These are phyloP conservation scores for Dascyllus trimaculatus DNA, from an alignment of 2,113 vertebrate species.

Conservation along the genomic window DNA sequence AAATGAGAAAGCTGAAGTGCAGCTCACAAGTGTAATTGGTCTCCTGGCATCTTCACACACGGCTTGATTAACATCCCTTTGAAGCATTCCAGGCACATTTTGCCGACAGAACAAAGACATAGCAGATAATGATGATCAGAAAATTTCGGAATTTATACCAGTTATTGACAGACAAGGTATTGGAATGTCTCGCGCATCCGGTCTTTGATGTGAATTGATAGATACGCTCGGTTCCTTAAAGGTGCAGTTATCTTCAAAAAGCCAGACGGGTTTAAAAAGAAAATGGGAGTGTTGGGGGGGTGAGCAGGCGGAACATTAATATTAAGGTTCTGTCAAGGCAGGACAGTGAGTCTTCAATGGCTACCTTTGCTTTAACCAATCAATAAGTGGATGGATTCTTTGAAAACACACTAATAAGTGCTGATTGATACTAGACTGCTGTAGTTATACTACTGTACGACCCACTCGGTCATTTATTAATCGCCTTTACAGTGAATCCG, in stretches of 20 bases:
- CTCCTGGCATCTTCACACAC: slow-evolving; percentile 80
- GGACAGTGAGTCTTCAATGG: slow-evolving; percentile 47
- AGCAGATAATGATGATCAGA: slow-evolving; percentile 76
- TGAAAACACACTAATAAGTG: slow-evolving; percentile 22
- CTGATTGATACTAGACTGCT: slow-evolving; percentile 17
- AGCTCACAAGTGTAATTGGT: slow-evolving; percentile 82
- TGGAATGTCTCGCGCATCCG: slow-evolving; percentile 53
- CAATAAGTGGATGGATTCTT: slow-evolving; percentile 15
- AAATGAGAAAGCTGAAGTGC: slow-evolving; percentile 76
- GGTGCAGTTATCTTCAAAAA: slow-evolving; percentile 75
- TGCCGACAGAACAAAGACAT: slow-evolving; percentile 80
- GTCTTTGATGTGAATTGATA: slow-evolving; percentile 68
- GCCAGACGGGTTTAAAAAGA: slow-evolving; percentile 69
- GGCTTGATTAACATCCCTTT: slow-evolving; percentile 84
- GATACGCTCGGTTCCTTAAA: slow-evolving; percentile 56
- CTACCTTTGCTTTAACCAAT: slow-evolving; percentile 34
- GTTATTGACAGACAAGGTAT: slow-evolving; percentile 66
- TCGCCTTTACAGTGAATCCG: slow-evolving; percentile 16
- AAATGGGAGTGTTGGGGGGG: slow-evolving; percentile 49
- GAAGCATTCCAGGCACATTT: slow-evolving; percentile 82
- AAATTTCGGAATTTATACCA: slow-evolving; percentile 50
- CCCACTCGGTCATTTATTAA: slow-evolving; percentile 47
- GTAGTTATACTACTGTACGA: slow-evolving; percentile 1
- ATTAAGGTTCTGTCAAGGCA: slow-evolving; percentile 49
- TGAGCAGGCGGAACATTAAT: slow-evolving; percentile 42